Percentiles rank a stretch among this genome's conserved stretches.
These are phyloP conservation scores for Cactoblastis cactorum DNA, from an alignment of 2,888 invertebrate genomes.

Conservation along the genomic window DNA sequence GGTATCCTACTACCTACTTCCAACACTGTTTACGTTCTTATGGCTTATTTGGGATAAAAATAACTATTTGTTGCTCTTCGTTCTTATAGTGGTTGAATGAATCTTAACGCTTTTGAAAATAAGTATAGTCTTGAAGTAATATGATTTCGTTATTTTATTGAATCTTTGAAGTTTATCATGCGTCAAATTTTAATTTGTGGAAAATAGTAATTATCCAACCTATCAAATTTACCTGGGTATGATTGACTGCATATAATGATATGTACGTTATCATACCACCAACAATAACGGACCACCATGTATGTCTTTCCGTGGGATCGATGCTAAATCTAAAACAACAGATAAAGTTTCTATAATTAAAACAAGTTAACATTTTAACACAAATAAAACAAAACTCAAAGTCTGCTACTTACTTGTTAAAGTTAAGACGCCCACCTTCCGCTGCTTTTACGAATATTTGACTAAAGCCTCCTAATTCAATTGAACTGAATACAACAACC, in stretches of 20 bases:
- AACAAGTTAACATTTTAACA: background rate
- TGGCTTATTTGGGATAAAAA: too few relatives aligned
- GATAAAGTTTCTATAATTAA: background rate
- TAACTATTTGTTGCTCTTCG: too few relatives aligned
- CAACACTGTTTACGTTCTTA: too few relatives aligned
- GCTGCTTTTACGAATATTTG: constrained; percentile 86
- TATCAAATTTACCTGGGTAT: constrained; percentile 82
- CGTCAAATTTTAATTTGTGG: background rate
- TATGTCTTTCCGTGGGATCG: constrained; percentile 90
- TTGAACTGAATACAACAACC: constrained; percentile 85
- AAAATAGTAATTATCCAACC: too few relatives aligned
- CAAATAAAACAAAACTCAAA: background rate
- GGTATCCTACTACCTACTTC: too few relatives aligned
- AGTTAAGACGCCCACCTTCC: constrained; percentile 84
- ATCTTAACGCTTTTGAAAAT: too few relatives aligned
- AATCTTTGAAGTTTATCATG: too few relatives aligned
- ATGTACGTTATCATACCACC: constrained; percentile 91
- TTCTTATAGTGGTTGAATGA: too few relatives aligned
- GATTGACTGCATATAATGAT: constrained; percentile 92
- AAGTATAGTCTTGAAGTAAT: too few relatives aligned
- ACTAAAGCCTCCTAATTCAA: constrained; percentile 83
- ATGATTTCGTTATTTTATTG: too few relatives aligned
- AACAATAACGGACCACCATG: constrained; percentile 89
- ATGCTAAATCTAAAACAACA: constrained; percentile 81
- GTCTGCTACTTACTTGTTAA: constrained; percentile 79